A percentile compares a stretch with the other conserved stretches of the same genome.
These are phyloP conservation scores for Gymnocephalus cernua DNA, from an alignment of 2,113 vertebrate genomes.

Conservation along the genomic window DNA sequence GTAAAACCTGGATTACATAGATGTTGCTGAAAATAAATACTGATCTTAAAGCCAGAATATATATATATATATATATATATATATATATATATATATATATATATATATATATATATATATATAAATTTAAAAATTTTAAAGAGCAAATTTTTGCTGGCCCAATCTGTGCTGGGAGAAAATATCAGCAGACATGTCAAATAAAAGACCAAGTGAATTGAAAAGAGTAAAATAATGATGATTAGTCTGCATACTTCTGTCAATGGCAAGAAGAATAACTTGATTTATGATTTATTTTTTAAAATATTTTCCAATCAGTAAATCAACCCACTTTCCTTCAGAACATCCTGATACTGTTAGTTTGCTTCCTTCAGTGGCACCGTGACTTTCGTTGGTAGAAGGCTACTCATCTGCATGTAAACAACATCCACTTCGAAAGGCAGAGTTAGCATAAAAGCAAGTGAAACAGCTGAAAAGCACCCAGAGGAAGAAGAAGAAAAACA, in stretches of 20 bases:
- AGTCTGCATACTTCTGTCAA: background rate
- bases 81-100: too few relatives aligned
- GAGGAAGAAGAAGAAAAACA: slow-evolving; percentile 34
- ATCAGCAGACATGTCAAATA: background rate
- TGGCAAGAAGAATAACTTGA: background rate
- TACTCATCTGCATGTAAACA: background rate
- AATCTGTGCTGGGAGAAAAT: background rate
- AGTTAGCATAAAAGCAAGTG: background rate
- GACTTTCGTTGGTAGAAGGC: slow-evolving; percentile 26
- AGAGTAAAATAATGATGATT: background rate
- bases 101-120: too few relatives aligned
- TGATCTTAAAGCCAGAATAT: background rate
- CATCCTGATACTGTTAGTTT: slow-evolving; percentile 58
- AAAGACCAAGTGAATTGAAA: background rate
- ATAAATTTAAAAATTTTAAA: too few relatives aligned
- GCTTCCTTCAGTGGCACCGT: slow-evolving; percentile 45
- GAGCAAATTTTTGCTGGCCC: background rate
- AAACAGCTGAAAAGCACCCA: background rate
- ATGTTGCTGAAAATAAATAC: too few relatives aligned
- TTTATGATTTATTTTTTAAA: background rate
- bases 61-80: too few relatives aligned
- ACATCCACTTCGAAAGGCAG: background rate
- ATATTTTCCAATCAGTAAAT: slow-evolving; percentile 46
- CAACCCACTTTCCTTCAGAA: slow-evolving; percentile 1
- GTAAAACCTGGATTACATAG: too few relatives aligned